Conservation (phyloP, 2,113 vertebrate species). For the Menura novaehollandiae region DNA sequence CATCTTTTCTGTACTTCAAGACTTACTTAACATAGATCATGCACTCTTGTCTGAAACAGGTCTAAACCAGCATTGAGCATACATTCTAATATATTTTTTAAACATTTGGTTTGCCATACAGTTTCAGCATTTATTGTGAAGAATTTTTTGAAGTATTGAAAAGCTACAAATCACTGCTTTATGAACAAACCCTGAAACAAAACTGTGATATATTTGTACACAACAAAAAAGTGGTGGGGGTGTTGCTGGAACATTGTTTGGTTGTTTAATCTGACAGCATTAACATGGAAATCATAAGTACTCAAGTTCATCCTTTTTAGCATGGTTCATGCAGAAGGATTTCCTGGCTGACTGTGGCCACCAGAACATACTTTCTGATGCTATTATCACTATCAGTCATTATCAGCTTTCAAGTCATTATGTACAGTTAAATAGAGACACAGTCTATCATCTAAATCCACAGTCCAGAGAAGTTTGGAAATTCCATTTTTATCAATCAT, state of each 20-base stretch:
- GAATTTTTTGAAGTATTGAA: neutral
- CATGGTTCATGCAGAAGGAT: neutral
- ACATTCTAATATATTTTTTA: neutral
- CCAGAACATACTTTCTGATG: neutral
- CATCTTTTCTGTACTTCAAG: neutral
- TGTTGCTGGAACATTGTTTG: neutral
- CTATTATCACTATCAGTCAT: neutral
- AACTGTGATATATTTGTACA: neutral
- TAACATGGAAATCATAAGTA: neutral
- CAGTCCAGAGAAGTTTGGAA: neutral
- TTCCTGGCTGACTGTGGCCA: neutral
- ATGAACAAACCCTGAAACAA: neutral
- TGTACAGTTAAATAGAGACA: neutral
- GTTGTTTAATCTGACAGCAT: neutral
- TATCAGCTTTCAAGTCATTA: neutral
- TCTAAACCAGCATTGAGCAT: neutral
- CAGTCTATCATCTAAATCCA: neutral
- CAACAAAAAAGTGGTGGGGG: fast-evolving
- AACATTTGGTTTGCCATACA: neutral
- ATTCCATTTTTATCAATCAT: neutral
- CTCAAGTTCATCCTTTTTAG: neutral
- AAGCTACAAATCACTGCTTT: neutral
- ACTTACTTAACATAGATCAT: neutral
- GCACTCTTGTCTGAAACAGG: neutral
- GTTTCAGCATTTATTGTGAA: neutral